These are phyloP conservation scores for Sinocyclocheilus rhinocerous DNA, from an alignment of 2,113 vertebrate species.

Conservation along the genomic window DNA sequence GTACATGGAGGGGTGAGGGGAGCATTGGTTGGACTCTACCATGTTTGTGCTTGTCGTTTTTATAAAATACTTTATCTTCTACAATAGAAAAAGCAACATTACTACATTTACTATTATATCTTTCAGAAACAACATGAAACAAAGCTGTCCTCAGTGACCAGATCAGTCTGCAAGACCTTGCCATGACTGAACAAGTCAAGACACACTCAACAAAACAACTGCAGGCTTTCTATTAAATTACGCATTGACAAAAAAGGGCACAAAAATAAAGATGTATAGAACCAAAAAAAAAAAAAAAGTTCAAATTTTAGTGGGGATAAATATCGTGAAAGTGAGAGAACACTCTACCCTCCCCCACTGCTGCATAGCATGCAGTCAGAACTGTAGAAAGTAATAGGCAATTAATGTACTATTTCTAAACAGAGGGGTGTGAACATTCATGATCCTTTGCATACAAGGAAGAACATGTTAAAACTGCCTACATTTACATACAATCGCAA, in stretches of 20 bases:
- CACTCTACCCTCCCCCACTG: neutral
- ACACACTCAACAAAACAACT: neutral
- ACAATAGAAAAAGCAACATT: neutral
- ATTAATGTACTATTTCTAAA: slow-evolving; percentile 5
- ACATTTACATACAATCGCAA: neutral
- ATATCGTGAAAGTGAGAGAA: neutral
- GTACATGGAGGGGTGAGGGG: slow-evolving; percentile 3
- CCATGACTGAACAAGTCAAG: neutral
- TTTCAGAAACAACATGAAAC: neutral
- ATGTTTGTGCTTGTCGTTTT: neutral
- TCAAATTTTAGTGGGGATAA: neutral
- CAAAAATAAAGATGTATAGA: neutral
- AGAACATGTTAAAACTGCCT: neutral
- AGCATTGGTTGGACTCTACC: neutral
- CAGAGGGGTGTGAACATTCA: neutral
- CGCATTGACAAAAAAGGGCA: neutral
- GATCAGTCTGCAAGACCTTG: neutral
- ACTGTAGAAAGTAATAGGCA: neutral
- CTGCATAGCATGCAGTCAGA: neutral
- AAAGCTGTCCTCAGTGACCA: neutral
- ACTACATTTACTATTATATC: neutral
- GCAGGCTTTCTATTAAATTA: neutral
- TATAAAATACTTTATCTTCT: neutral
- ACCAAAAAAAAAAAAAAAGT: neutral
- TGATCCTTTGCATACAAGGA: neutral